A percentile compares a stretch with the other conserved stretches of the same genome.
Evolutionary conservation across 1,140 invertebrate species (phyloP).

Genomic region (Ceratina calcarata): DNA sequence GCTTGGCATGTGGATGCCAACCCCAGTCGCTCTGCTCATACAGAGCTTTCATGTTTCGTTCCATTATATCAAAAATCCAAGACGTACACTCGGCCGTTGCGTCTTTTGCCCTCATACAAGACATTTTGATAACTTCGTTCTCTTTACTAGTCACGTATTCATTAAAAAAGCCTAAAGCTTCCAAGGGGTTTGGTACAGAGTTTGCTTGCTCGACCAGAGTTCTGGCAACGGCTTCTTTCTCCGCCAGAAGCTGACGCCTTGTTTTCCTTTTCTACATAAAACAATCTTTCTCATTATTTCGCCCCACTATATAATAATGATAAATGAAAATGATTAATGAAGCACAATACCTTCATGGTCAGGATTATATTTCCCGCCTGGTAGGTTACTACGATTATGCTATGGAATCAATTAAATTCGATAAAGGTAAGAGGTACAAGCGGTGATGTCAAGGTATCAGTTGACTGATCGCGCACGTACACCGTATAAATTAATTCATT

Average conservation of each 20-base stretch:
- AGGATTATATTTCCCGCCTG: conserved; percentile 33
- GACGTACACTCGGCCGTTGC: conserved; percentile 77
- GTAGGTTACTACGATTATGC: neutral
- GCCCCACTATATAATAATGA: neutral
- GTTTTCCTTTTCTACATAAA: conserved; percentile 55
- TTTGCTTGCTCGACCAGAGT: conserved; percentile 72
- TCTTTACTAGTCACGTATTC: conserved; percentile 68
- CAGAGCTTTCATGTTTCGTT: conserved; percentile 84
- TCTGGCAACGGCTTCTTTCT: conserved; percentile 64
- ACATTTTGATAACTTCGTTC: conserved; percentile 72
- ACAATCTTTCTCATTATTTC: neutral
- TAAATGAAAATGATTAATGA: neutral
- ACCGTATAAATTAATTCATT: too few relatives aligned
- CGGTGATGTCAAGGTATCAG: neutral
- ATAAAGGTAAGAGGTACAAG: neutral
- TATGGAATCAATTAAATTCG: neutral
- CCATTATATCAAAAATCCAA: conserved; percentile 85
- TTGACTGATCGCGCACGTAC: too few relatives aligned
- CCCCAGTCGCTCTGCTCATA: conserved; percentile 83
- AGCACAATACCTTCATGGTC: conserved; percentile 35
- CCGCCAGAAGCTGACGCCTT: conserved; percentile 56
- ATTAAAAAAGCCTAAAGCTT: conserved; percentile 63
- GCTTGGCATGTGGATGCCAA: conserved; percentile 85
- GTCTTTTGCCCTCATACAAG: conserved; percentile 76
- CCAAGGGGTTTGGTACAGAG: conserved; percentile 65